Evolutionary conservation across 2,888 invertebrate species (phyloP), one percentile per base, ranked within the genome.

Genomic region (Tiphia femorata): DNA sequence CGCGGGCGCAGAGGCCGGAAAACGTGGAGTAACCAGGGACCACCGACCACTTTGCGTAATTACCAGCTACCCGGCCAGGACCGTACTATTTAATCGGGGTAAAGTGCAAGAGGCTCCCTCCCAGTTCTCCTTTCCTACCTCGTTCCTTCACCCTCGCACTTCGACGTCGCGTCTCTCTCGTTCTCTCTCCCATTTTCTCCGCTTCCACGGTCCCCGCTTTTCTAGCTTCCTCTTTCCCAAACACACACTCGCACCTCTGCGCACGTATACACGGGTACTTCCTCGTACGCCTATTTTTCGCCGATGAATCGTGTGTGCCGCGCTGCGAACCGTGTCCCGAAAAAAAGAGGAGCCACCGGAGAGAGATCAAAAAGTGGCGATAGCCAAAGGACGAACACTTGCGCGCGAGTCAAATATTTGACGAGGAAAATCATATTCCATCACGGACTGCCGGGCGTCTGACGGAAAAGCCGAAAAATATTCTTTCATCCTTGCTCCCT

Each of bases 21-120:
- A 75, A 77, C 65, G 66, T 64, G 64, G 68, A 67, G 75, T 66
- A 76, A 73, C 67, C 70, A 67, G 69, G 69, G 67, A 72, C 76
- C 69, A 60, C 72, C 72, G 62, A 75, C 73, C 75, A 76, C 76
- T 76, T 72, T 73, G 72, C 74, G 76, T 76, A 76, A 76, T 76
- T 76, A 75, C 73, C 70, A 72, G 60, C 70, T 67, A 64, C 59
- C 70, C 69, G 58, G 41, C 52, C 67, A 74, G 68, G 63, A 68
- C 62, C 66, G 64, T 65, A 64, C 66, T 67, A 74, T 72, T 76
- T 74, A 74, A 75, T 73, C 74, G 73, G 67, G 59, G 58, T 70
- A 74, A 74, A 73, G 70, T 70, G 73, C 72, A 70, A 67, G 61
- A 62, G 64, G 49, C 63, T 62, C 62, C 57, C 61, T 48, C 61